Conservation (phyloP, 2,797 vertebrate species). For the Vespertilio murinus region DNA sequence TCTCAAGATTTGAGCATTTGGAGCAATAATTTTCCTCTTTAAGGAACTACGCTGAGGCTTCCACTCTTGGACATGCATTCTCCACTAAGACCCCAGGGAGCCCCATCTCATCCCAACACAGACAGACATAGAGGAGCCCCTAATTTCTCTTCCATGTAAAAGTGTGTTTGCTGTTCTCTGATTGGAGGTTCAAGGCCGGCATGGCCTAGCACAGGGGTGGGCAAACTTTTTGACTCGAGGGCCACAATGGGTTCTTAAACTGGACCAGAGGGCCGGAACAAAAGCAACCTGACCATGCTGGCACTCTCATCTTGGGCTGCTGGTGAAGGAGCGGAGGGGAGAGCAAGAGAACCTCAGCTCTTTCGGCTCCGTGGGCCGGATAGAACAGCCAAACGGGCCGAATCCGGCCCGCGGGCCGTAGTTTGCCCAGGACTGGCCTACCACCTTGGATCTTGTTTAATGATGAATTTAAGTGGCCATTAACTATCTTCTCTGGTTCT, state of each 20-base stretch:
- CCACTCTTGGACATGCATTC: not conserved
- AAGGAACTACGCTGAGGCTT: not conserved
- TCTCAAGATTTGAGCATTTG: not conserved
- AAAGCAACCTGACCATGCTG: too few relatives aligned
- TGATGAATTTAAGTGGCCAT: not conserved
- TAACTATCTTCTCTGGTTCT: not conserved
- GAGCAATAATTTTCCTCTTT: not conserved
- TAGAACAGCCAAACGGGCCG: too few relatives aligned
- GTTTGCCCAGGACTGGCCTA: too few relatives aligned
- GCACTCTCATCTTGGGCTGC: too few relatives aligned
- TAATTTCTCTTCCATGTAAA: not conserved
- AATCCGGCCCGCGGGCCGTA: too few relatives aligned
- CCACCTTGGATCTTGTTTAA: not conserved
- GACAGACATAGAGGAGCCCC: accelerated
- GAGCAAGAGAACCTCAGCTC: too few relatives aligned
- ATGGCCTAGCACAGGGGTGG: not conserved
- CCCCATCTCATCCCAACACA: not conserved
- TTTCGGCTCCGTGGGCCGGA: too few relatives aligned
- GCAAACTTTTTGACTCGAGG: too few relatives aligned
- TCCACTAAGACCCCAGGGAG: not conserved
- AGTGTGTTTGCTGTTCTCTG: not conserved
- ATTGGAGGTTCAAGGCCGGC: not conserved
- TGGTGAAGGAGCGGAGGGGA: too few relatives aligned
- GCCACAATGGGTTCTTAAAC: too few relatives aligned
- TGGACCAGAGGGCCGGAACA: too few relatives aligned